Evolutionary conservation across 2,797 vertebrate species (phyloP).

Genomic region (Oophaga sylvatica): DNA sequence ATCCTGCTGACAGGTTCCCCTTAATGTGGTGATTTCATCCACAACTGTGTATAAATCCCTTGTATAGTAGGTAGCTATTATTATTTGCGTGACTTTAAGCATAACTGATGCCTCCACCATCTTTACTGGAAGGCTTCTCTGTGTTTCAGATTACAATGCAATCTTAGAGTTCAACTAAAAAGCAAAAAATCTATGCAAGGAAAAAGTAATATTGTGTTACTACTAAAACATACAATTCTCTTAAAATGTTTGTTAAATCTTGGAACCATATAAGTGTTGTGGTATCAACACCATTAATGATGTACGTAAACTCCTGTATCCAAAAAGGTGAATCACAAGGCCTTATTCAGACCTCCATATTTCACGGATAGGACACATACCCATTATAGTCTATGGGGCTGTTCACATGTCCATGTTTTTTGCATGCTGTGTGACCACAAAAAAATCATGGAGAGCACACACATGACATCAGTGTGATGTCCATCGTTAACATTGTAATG

Average conservation of each 20-base stretch:
- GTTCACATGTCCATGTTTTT: too few relatives aligned
- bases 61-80: not conserved
- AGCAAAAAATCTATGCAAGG: constrained; percentile 49
- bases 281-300: not conserved
- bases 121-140: constrained; percentile 6
- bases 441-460: too few relatives aligned
- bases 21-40: not conserved
- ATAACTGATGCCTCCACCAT: constrained; percentile 37
- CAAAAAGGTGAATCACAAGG: not conserved
- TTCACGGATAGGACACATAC: too few relatives aligned
- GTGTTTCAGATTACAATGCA: not conserved
- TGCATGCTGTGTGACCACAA: too few relatives aligned
- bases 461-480: too few relatives aligned
- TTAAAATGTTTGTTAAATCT: not conserved
- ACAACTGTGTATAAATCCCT: not conserved
- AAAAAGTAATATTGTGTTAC: not conserved
- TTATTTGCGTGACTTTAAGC: not conserved
- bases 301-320: not conserved
- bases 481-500: too few relatives aligned
- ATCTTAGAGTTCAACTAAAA: constrained; percentile 16
- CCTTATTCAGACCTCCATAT: too few relatives aligned
- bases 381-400: too few relatives aligned
- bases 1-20: too few relatives aligned
- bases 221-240: not conserved
- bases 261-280: not conserved